Evolutionary conservation across 2,797 vertebrate genomes (phyloP).

Genomic region (Anguilla marmorata): DNA sequence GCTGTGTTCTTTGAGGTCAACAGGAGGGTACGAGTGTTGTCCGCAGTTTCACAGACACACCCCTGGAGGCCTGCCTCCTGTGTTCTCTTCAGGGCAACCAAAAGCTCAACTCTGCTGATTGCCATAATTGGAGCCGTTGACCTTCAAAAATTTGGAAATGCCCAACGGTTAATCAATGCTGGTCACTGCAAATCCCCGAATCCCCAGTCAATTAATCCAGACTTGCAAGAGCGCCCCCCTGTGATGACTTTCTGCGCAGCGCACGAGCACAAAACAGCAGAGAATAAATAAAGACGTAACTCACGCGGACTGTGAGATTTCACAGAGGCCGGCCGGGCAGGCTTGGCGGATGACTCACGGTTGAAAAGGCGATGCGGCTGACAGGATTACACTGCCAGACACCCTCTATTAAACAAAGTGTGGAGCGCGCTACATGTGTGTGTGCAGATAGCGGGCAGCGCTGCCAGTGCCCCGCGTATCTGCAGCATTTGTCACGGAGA

Average conservation of each 20-base stretch:
- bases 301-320: neutral
- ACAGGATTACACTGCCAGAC: neutral
- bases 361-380: neutral
- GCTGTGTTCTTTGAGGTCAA: neutral
- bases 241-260: neutral
- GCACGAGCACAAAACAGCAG: neutral
- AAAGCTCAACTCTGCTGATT: neutral
- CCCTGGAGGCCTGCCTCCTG: neutral
- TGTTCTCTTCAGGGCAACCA: neutral
- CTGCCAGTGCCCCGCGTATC: neutral
- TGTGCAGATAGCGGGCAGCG: neutral
- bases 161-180: neutral
- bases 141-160: neutral
- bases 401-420: constrained; percentile 4
- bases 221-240: neutral
- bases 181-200: neutral
- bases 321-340: neutral
- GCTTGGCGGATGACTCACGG: neutral
- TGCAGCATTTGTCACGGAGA: neutral
- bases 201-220: neutral
- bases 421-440: neutral
- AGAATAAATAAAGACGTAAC: neutral
- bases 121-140: neutral
- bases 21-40: neutral
- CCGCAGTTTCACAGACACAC: neutral